Base-by-base conservation (phyloP, 2,113 vertebrate genomes). In the Trematocara macrostoma region DNA sequence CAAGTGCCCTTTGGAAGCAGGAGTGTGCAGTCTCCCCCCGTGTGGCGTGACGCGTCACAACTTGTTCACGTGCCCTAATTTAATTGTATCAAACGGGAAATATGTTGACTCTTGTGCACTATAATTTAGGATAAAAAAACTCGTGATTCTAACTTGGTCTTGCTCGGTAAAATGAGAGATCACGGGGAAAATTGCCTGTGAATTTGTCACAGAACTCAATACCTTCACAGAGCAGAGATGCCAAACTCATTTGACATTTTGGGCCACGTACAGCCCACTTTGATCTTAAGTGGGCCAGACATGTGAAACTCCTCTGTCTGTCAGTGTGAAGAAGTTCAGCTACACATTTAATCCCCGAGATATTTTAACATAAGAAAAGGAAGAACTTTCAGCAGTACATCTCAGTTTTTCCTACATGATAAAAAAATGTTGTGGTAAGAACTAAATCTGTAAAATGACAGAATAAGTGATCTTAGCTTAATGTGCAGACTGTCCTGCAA, bases 1-100 rank as follows among this genome's bases (percentile, higher is more conserved):
- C 45, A 34, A 79, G 34, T 35, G 52, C 20, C 34, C 49, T 83
- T 76, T 57, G 29, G 71, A 59, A 23, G 52, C 20, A 31, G 15
- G 29, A 11, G 7, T 45, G 59, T 67, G 34, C 34, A 38, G 59
- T 59, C n/a, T 12, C 4, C 23, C 20, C 1, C 26, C 11, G 11
- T n/a, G 64, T 85, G 40, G 64, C 14, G 61, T 90, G 86, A 85
- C 61, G 14, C 38, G 29, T 56, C 49, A 53, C 67, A 34, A 55
- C 34, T 2, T 83, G 0, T 64, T 74, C 16, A 45, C 2, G 23
- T 42, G 51, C 3, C 42, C 29, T 26, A 7, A 53, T 40, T 31
- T 56, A 35, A 45, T 51, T 35, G 18, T 31, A 2, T 10, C 3
- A 53, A 15, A 18, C 23, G 69, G 26, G 3, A 64, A 61, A 78